Evolutionary conservation across 2,888 invertebrate genomes (phyloP).

Genomic region (Agrochola litura): DNA sequence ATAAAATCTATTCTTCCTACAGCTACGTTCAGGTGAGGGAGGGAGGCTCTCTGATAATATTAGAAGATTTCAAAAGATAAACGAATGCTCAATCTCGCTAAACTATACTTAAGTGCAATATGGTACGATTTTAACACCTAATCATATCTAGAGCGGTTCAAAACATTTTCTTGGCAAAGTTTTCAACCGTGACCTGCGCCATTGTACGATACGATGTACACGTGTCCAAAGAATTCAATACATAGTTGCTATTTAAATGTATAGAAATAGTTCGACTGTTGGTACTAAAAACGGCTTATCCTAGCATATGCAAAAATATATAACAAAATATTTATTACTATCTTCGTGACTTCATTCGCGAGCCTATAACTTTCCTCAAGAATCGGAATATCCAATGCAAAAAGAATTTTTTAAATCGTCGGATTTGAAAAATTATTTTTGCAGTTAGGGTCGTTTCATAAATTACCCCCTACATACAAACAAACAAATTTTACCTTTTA

Average conservation of each 20-base stretch:
- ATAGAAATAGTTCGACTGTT: background rate
- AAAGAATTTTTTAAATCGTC: too few relatives aligned
- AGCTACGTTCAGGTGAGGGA: too few relatives aligned
- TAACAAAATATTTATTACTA: too few relatives aligned
- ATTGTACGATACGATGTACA: constrained; percentile 32
- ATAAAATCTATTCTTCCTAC: too few relatives aligned
- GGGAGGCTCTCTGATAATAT: background rate
- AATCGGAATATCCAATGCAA: too few relatives aligned
- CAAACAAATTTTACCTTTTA: too few relatives aligned
- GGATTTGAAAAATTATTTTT: too few relatives aligned
- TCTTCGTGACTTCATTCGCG: too few relatives aligned
- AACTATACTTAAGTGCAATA: background rate
- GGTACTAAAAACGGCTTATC: background rate
- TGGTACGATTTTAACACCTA: constrained; percentile 18
- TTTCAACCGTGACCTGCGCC: constrained; percentile 40
- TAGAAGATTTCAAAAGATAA: background rate
- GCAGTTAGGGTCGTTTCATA: too few relatives aligned
- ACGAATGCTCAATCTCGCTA: background rate
- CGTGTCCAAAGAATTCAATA: constrained; percentile 35
- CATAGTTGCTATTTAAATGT: background rate
- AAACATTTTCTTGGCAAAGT: constrained; percentile 43
- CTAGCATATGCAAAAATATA: too few relatives aligned
- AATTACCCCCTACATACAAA: too few relatives aligned
- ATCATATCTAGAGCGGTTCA: constrained; percentile 10
- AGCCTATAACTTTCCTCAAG: too few relatives aligned